A percentile compares a stretch with the other conserved stretches of the same genome.
These are phyloP conservation scores for Anthoscopus minutus DNA, from an alignment of 2,113 vertebrate species.

Conservation along the genomic window DNA sequence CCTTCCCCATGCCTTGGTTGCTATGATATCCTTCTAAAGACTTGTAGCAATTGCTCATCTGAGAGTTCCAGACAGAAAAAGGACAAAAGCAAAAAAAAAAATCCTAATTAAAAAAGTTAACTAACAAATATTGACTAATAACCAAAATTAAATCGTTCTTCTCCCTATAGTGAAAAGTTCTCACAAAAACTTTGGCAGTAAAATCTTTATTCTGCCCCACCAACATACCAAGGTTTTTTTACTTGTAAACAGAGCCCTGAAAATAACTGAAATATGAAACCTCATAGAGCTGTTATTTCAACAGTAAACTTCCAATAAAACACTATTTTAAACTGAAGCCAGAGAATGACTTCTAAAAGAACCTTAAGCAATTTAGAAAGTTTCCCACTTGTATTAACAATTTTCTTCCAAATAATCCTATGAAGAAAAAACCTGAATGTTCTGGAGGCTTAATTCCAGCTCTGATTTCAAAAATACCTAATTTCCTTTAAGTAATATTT, in stretches of 20 bases:
- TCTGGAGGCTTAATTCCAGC: background rate
- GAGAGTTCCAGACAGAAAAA: conserved; percentile 17
- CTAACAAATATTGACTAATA: conserved; percentile 52
- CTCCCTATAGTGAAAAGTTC: background rate
- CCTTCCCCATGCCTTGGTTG: conserved; percentile 5
- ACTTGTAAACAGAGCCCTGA: background rate
- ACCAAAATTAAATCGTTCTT: conserved; percentile 7
- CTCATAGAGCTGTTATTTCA: background rate
- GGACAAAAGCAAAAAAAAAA: background rate
- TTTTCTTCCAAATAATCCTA: background rate
- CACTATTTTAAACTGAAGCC: background rate
- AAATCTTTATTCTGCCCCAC: conserved; percentile 35
- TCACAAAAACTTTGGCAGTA: conserved; percentile 22
- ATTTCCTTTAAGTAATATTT: background rate
- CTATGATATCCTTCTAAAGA: conserved; percentile 55
- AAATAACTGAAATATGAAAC: background rate
- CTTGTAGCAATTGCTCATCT: conserved; percentile 25
- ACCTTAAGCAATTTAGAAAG: background rate
- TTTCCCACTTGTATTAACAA: background rate
- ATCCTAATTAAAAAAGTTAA: conserved; percentile 52
- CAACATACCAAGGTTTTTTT: background rate
- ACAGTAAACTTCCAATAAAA: background rate
- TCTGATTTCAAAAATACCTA: background rate
- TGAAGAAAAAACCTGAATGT: background rate
- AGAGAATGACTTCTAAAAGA: background rate